These are phyloP conservation scores for Carollia perspicillata DNA, from an alignment of 2,113 vertebrate species.

Conservation along the genomic window DNA sequence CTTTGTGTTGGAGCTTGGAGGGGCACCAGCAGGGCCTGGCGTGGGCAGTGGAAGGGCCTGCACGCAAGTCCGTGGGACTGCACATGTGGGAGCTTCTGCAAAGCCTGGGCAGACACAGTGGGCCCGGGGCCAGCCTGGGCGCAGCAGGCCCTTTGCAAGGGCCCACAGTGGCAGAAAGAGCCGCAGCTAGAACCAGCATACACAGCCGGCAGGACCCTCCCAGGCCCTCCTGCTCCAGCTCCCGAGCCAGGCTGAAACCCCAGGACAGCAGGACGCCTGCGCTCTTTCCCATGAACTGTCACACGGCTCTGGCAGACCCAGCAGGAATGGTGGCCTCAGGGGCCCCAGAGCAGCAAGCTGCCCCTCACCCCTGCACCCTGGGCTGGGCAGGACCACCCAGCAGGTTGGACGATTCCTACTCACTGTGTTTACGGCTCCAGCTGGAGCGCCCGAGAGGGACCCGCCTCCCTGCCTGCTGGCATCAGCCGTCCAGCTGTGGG, in stretches of 20 bases:
- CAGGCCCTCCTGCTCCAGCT: background rate
- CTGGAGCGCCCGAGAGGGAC: rapidly evolving
- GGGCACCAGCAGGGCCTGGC: background rate
- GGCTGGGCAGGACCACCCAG: too few species aligned
- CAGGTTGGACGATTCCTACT: rapidly evolving
- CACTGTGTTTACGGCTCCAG: rapidly evolving
- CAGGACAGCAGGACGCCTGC: rapidly evolving
- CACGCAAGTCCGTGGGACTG: background rate
- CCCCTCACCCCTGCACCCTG: rapidly evolving
- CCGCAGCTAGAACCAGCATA: background rate
- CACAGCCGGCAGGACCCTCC: rapidly evolving
- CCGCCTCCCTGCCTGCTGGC: rapidly evolving
- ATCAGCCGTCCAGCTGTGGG: background rate
- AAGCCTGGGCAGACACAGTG: rapidly evolving
- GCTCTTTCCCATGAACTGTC: too few species aligned
- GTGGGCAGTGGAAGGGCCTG: rapidly evolving
- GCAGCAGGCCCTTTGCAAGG: rapidly evolving
- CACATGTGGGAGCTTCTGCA: rapidly evolving
- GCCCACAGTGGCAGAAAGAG: rapidly evolving
- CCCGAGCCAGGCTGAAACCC: background rate
- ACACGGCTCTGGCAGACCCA: rapidly evolving
- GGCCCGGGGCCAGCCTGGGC: too few species aligned
- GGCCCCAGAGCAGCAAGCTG: background rate
- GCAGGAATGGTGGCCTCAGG: background rate
- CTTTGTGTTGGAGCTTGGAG: background rate